Conservation (phyloP, 2,797 vertebrate species). For the Phylloscopus collybita region DNA sequence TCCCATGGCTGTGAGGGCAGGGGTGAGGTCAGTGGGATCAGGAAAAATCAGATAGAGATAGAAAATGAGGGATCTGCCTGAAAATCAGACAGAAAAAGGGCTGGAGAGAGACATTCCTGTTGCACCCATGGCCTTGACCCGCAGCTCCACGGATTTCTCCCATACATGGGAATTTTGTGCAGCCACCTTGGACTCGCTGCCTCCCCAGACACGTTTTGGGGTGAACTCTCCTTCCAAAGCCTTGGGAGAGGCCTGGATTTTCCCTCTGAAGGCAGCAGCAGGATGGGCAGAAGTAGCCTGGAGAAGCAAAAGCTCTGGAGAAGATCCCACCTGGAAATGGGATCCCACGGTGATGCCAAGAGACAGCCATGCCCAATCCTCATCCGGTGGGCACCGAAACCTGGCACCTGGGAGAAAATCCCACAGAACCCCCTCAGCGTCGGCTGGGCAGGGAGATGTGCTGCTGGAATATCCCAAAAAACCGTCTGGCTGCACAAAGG, state of each 20-base stretch:
- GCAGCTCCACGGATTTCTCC: not conserved
- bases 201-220: fast-evolving
- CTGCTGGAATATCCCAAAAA: not conserved
- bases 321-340: not conserved
- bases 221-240: not conserved
- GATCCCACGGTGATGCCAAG: not conserved
- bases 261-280: not conserved
- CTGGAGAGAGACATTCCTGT: not conserved
- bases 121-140: fast-evolving
- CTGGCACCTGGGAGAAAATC: not conserved
- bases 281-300: not conserved
- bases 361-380: not conserved
- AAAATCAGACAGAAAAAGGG: not conserved
- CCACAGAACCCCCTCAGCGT: not conserved
- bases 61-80: not conserved
- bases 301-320: not conserved
- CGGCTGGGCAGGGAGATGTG: fast-evolving
- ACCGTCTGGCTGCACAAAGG: not conserved
- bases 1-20: not conserved
- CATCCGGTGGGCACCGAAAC: fast-evolving
- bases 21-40: not conserved
- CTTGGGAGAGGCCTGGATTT: not conserved
- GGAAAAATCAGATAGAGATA: not conserved
- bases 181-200: fast-evolving
- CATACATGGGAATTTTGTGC: fast-evolving